Evolutionary conservation across 2,888 invertebrate genomes (phyloP).

Genomic region (Elegia similella): DNA sequence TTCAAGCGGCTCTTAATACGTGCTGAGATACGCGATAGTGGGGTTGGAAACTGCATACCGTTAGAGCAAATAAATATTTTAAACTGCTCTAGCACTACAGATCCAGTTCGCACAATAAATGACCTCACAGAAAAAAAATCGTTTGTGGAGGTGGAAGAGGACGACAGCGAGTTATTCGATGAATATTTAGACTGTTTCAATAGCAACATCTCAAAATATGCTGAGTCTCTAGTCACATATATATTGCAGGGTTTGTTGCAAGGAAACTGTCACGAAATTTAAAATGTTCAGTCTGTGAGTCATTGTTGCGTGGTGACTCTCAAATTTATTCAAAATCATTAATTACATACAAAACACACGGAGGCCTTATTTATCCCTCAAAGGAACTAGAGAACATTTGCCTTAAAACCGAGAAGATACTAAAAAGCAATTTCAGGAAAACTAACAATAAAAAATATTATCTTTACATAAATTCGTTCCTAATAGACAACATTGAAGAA

Average conservation of each 20-base stretch:
- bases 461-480: too few relatives aligned
- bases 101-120: slow-evolving; percentile 13
- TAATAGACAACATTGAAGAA: too few relatives aligned
- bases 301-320: too few relatives aligned
- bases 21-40: slow-evolving; percentile 24
- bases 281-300: slow-evolving; percentile 11
- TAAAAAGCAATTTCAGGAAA: too few relatives aligned
- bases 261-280: background rate
- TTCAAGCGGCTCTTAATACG: slow-evolving; percentile 22
- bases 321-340: too few relatives aligned
- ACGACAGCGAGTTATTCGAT: slow-evolving; percentile 20
- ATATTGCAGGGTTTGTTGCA: background rate
- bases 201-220: background rate
- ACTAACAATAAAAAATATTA: too few relatives aligned
- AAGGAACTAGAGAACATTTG: too few relatives aligned
- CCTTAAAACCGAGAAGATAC: too few relatives aligned
- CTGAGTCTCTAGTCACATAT: too few relatives aligned
- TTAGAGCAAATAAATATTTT: slow-evolving; percentile 26
- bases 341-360: too few relatives aligned
- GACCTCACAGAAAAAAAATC: slow-evolving; percentile 12
- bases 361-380: too few relatives aligned
- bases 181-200: slow-evolving; percentile 1
- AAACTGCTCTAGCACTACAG: slow-evolving; percentile 23
- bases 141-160: slow-evolving; percentile 17
- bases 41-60: slow-evolving; percentile 23